These are phyloP conservation scores for Pterois miles DNA, from an alignment of 2,797 vertebrate species.

Conservation along the genomic window DNA sequence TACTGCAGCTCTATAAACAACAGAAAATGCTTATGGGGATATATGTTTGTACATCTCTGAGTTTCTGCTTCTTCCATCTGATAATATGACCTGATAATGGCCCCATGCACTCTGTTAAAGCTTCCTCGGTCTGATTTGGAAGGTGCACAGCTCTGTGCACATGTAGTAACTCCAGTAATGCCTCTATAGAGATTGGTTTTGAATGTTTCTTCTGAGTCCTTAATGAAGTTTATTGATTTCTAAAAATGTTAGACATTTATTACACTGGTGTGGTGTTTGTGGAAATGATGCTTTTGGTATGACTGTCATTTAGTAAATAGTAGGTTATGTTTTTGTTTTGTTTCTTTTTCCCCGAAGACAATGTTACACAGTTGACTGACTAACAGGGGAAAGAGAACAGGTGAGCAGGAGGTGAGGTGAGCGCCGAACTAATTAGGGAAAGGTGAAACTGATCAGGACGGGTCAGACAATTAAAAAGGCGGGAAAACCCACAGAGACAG, in stretches of 20 bases:
- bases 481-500: not conserved
- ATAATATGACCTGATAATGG: not conserved
- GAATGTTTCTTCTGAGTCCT: not conserved
- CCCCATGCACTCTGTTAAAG: not conserved
- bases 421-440: not conserved
- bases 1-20: constrained; percentile 15
- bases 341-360: not conserved
- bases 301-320: not conserved
- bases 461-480: no score
- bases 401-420: not conserved
- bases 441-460: not conserved
- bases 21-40: constrained; percentile 11
- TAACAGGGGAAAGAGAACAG: not conserved
- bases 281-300: not conserved
- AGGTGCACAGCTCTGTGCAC: not conserved
- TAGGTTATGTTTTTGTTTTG: not conserved
- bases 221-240: not conserved
- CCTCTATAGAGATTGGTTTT: not conserved
- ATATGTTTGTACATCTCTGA: not conserved
- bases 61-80: not conserved
- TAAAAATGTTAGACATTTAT: not conserved
- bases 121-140: not conserved
- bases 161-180: not conserved
- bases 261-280: not conserved
- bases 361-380: not conserved